Base-by-base conservation (phyloP, 2,113 vertebrate species). In the Urocynchramus pylzowi region DNA sequence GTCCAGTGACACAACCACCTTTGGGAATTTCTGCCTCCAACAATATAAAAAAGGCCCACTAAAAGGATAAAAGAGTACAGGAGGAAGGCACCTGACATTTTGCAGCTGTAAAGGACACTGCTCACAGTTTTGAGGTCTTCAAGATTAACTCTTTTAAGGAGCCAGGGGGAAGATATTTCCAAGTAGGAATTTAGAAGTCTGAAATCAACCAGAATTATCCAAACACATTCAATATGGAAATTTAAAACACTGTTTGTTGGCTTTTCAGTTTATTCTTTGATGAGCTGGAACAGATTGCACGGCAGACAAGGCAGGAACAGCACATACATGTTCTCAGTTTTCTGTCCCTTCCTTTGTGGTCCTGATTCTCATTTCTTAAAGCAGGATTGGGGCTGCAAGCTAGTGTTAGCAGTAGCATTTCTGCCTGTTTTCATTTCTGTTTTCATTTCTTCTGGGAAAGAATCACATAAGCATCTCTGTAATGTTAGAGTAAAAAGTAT, bases 221-320 rank as follows among this genome's bases (percentile, higher is more conserved):
- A 68, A 88, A 76, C 31, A 37, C 10, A 71, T 65, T 64, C n/a
- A 87, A 59, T 42, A 91, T 70, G 69, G 50, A 87, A 84, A 91
- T 89, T 22, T 59, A 87, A 94, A 91, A 3, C 44, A 70, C 70
- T 71, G 56, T 78, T 93, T 57, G 42, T 88, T 88, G 67, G 61
- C 61, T 93, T 92, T 95, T 93, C 75, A 78, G 70, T 93, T 93
- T 83, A 87, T 83, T 74, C 67, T 71, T 92, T 52, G 87, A 95
- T 5, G 12, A 75, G 27, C 12, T 76, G 80, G 76, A 96, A 90
- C 87, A 96, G 76, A 88, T 11, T 84, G 45, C 75, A 83, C 0
- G 0, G 35, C 63, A 80, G 79, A 93, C 69, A 75, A 82, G 60
- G 64, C 74, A 87, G 42, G 89, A 94, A 76, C 49, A 83, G 57